Base-by-base conservation (phyloP, 2,113 vertebrate species). In the Pavo muticus region DNA sequence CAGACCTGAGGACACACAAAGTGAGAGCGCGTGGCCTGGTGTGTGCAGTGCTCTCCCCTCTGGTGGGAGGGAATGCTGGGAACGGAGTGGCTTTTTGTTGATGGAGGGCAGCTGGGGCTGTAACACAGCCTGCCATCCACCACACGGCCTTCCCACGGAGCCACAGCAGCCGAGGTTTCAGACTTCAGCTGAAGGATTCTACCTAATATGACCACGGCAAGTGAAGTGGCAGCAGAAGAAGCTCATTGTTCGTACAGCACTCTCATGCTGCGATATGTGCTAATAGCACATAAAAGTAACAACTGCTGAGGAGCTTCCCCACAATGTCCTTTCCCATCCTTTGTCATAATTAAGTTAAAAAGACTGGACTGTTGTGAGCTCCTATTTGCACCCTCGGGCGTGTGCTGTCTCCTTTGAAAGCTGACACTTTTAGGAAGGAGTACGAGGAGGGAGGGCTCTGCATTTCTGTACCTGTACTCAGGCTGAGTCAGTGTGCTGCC, bases 331-430 rank as follows among this genome's bases (percentile, higher is more conserved):
- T 74, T 91, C 63, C 75, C 71, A 78, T 87, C 71, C 80, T 90
- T 77, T 83, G 70, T 61, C 93, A 89, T 93, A 84, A 85, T 92
- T 57, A 86, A 84, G 50, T 88, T 87, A 84, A 88, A 92, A 82
- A 74, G 83, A 29, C 47, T 3, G 74, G 84, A 88, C 71, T 42
- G 15, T 52, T 79, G 70, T 57, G 52, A 84, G 47, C 47, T 93
- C 91, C 80, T 86, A 86, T 96, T 94, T 85, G 73, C 15, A 73
- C 23, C 81, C 82, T 56, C 0, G 2, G 83, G 84, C 84, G 56
- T 10, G 56, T 54, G 84, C 73, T 20, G 10, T 75, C 47, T 68
- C 86, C 79, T 95, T n/a, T 71, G 90, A 80, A 85, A 88, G 91
- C 85, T 77, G 72, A 68, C 16, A 3, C 61, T 63, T 92, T 75